phyloP scores from a whole-genome alignment of 2,113 vertebrate species.

The Passer montanus region DNA sequence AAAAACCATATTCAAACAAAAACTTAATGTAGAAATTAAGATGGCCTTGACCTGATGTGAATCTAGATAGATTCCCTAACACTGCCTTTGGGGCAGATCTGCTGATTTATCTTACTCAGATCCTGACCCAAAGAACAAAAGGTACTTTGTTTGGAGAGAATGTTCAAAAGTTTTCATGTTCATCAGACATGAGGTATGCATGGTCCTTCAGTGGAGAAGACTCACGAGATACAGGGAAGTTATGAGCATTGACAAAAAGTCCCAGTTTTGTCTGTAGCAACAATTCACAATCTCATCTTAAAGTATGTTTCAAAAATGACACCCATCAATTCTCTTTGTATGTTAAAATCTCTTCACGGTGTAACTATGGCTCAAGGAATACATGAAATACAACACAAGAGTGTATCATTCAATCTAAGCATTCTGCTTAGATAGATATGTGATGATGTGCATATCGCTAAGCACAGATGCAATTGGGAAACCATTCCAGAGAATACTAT shows the following conservation, averaged over 20 bases:
- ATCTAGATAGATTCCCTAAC: background rate
- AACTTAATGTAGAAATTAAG: background rate
- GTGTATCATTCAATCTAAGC: background rate
- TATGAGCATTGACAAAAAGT: background rate
- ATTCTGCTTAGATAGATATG: background rate
- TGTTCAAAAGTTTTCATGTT: background rate
- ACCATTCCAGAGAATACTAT: background rate
- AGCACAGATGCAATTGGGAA: background rate
- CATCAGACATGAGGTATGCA: background rate
- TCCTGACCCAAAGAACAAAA: background rate
- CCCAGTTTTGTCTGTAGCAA: background rate
- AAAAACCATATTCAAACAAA: background rate
- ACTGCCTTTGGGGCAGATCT: background rate
- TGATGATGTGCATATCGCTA: background rate
- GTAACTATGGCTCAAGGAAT: background rate
- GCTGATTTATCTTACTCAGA: background rate
- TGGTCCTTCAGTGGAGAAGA: background rate
- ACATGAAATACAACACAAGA: background rate
- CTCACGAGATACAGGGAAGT: background rate
- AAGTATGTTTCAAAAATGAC: background rate
- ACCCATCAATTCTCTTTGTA: background rate
- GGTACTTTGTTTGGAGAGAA: background rate
- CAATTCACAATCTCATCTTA: background rate
- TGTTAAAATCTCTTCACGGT: background rate
- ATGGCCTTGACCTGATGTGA: background rate